These are phyloP conservation scores for Pempheris klunzingeri DNA, from an alignment of 2,797 vertebrate genomes.

Conservation along the genomic window DNA sequence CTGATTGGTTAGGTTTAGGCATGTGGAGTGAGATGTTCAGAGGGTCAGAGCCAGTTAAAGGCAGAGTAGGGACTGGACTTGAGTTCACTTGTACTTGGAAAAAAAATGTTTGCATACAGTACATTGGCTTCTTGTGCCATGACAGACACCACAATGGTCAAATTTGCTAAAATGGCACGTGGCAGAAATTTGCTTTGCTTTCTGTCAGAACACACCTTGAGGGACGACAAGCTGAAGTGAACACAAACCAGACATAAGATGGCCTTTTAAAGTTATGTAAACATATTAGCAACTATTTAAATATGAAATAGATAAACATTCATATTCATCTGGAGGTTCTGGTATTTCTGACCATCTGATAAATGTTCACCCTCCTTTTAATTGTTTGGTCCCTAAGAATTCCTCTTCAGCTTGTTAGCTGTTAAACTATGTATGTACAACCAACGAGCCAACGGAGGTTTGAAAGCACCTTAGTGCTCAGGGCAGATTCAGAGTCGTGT, in stretches of 20 bases:
- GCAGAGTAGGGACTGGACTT: too few species aligned
- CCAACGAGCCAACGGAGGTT: neutral
- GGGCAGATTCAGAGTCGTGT: neutral
- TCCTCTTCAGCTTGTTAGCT: neutral
- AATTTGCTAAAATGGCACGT: too few species aligned
- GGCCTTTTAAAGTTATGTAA: neutral
- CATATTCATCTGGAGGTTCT: neutral
- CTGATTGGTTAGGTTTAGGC: too few species aligned
- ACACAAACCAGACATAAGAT: neutral
- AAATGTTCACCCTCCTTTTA: neutral
- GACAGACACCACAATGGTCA: neutral
- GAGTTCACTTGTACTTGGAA: too few species aligned
- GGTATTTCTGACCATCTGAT: neutral
- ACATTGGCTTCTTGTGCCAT: neutral
- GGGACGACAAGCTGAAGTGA: neutral
- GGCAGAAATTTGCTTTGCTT: neutral
- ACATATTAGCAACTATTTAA: neutral
- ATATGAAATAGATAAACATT: neutral
- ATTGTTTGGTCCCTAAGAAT: constrained; percentile 3
- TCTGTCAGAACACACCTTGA: neutral
- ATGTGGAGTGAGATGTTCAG: too few species aligned
- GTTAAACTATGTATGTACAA: neutral
- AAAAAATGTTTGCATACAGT: too few species aligned
- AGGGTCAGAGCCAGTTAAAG: too few species aligned
- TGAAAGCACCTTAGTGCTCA: neutral